These are phyloP conservation scores for Apamea monoglypha DNA, from an alignment of 2,888 invertebrate genomes.

Conservation along the genomic window DNA sequence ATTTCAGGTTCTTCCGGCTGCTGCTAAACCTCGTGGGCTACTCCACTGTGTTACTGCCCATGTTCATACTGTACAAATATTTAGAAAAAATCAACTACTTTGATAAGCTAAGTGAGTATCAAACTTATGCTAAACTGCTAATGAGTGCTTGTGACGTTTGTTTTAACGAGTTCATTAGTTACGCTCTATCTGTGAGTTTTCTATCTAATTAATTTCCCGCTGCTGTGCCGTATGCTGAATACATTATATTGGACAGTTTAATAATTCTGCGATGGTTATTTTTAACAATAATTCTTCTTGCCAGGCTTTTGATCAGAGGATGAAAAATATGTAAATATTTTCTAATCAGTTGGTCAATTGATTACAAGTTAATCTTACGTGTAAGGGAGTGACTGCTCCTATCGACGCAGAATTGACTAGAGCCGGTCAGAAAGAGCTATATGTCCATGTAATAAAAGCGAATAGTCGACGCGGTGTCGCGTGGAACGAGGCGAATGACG, in stretches of 20 bases:
- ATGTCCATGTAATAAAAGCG: not conserved
- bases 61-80: constrained; percentile 95
- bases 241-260: not conserved
- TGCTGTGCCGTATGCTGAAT: not conserved
- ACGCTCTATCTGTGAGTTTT: constrained; percentile 19
- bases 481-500: not conserved
- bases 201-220: constrained; percentile 1
- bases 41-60: constrained; percentile 96
- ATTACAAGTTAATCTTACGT: not conserved
- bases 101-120: constrained; percentile 93
- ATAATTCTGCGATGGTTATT: not conserved
- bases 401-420: not conserved
- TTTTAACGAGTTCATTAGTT: constrained; percentile 41
- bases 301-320: not conserved
- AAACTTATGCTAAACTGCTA: constrained; percentile 4
- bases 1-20: constrained; percentile 93
- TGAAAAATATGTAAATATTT: not conserved
- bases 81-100: constrained; percentile 94
- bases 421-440: not conserved
- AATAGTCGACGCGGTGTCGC: not conserved
- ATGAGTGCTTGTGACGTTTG: constrained; percentile 9
- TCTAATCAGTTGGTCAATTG: no score
- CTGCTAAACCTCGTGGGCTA: constrained; percentile 96
- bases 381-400: not conserved
- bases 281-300: not conserved